These are phyloP conservation scores for Tinea pellionella DNA, from an alignment of 2,888 invertebrate genomes.

Conservation along the genomic window DNA sequence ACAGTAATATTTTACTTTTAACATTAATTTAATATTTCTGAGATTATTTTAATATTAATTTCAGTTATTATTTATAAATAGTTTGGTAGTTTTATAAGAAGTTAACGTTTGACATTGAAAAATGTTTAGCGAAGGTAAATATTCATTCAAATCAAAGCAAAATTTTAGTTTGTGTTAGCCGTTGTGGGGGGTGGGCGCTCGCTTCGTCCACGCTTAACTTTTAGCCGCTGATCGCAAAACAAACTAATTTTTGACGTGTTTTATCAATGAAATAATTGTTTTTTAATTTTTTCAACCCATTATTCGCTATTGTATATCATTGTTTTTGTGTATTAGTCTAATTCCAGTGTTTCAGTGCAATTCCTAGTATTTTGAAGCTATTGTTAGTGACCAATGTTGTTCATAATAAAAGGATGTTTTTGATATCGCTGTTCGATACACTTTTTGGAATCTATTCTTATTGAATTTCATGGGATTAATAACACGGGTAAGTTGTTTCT, in stretches of 20 bases:
- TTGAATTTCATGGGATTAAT: conserved; percentile 54
- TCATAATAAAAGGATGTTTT: conserved; percentile 52
- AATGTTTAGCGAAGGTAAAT: background rate
- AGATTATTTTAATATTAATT: too few relatives aligned
- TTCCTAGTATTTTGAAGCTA: conserved; percentile 24
- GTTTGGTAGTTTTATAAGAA: background rate
- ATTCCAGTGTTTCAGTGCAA: background rate
- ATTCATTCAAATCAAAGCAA: background rate
- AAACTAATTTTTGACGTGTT: background rate
- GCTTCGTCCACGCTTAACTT: background rate
- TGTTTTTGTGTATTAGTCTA: background rate
- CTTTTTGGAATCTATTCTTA: conserved; percentile 34
- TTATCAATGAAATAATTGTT: background rate
- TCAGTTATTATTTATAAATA: background rate
- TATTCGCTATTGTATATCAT: background rate
- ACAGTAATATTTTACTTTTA: background rate
- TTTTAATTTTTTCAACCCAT: background rate
- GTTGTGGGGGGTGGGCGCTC: background rate
- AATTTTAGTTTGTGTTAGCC: background rate
- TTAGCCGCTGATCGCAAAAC: background rate
- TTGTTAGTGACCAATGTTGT: conserved; percentile 50
- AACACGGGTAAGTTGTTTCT: conserved; percentile 36
- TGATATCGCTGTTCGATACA: conserved; percentile 26
- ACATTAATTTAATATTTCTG: background rate
- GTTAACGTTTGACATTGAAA: background rate